phyloP scores from a whole-genome alignment of 2,888 invertebrate species.

The Sinodicranocentrus sp. region DNA sequence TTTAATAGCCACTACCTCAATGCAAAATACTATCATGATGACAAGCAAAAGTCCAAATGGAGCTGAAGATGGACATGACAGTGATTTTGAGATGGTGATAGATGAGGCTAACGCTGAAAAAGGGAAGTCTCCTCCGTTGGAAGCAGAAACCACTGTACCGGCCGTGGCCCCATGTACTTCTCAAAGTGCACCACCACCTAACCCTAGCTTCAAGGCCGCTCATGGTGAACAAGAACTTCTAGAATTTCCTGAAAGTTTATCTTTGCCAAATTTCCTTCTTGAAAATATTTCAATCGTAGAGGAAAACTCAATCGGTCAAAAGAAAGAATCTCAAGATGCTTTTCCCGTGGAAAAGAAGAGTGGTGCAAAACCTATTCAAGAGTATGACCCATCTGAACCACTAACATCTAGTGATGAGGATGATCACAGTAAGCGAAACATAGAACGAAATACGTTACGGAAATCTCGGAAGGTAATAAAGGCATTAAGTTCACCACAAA shows the following conservation, averaged over 20 bases:
- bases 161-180: neutral
- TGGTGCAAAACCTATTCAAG: slow-evolving; percentile 55
- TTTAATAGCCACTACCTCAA: neutral
- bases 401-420: slow-evolving; percentile 75
- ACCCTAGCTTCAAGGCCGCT: too few relatives aligned
- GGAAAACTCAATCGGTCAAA: too few relatives aligned
- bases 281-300: too few relatives aligned
- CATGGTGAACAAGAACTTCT: slow-evolving; percentile 3
- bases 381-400: slow-evolving; percentile 76
- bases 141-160: neutral
- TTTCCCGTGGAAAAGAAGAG: neutral
- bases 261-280: slow-evolving; percentile 74
- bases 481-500: neutral
- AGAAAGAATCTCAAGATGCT: too few relatives aligned
- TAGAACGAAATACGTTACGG: slow-evolving; percentile 29
- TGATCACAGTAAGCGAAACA: slow-evolving; percentile 56
- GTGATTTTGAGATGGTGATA: slow-evolving; percentile 74
- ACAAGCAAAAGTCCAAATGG: neutral
- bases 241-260: slow-evolving; percentile 72
- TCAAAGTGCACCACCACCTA: neutral
- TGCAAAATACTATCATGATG: neutral
- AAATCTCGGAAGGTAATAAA: neutral
- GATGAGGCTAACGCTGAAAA: slow-evolving; percentile 58
- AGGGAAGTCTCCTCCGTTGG: slow-evolving; percentile 8
- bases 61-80: slow-evolving; percentile 60